Conservation (phyloP, 2,888 invertebrate species). For the Amaurobius ferox region DNA sequence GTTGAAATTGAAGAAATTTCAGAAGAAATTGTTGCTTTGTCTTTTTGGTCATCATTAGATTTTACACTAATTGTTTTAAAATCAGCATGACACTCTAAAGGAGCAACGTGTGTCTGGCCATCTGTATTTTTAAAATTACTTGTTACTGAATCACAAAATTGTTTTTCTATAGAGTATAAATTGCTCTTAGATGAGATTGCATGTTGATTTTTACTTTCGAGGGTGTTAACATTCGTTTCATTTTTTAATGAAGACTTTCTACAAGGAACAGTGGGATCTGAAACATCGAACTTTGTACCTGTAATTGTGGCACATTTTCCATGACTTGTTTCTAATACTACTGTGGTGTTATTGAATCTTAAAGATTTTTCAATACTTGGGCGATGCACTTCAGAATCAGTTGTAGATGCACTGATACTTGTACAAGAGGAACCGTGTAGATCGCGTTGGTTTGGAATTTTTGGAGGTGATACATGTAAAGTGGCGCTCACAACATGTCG, state of each 20-base stretch:
- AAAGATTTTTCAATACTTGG: not conserved
- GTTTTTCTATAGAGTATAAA: not conserved
- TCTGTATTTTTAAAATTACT: not conserved
- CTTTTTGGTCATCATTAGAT: not conserved
- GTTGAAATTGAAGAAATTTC: slow-evolving; percentile 19
- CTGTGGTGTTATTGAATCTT: slow-evolving; percentile 2
- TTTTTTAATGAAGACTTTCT: slow-evolving; percentile 1
- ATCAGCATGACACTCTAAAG: not conserved
- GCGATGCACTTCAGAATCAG: not conserved
- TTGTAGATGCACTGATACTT: not conserved
- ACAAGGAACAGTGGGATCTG: not conserved
- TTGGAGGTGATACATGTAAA: slow-evolving; percentile 42
- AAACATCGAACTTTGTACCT: not conserved
- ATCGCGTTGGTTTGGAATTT: not conserved
- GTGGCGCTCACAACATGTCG: slow-evolving; percentile 34
- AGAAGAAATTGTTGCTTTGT: slow-evolving; percentile 1
- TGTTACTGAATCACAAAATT: not conserved
- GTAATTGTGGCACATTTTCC: not conserved
- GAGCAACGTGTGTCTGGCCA: not conserved
- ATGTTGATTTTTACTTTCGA: not conserved
- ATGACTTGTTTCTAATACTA: not conserved
- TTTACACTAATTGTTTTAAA: not conserved
- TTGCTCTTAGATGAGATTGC: not conserved
- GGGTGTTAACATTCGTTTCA: not conserved
- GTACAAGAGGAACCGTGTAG: not conserved